Percentiles rank a stretch among this genome's conserved stretches.
These are phyloP conservation scores for Micropoecilia bifurca DNA, from an alignment of 2,797 vertebrate species.

Conservation along the genomic window DNA sequence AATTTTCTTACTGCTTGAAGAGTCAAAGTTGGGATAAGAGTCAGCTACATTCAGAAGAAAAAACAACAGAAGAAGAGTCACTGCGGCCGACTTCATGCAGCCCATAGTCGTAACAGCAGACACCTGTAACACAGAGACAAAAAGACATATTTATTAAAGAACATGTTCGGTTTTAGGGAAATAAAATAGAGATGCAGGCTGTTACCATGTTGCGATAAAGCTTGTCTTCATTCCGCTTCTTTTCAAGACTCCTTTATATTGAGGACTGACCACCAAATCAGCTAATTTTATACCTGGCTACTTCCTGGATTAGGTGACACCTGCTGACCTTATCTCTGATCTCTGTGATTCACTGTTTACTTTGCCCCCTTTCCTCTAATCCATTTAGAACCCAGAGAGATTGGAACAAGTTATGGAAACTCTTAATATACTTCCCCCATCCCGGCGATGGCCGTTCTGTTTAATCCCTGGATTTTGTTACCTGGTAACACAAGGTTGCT, in stretches of 20 bases:
- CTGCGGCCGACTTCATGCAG: slow-evolving; percentile 84
- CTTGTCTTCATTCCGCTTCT: slow-evolving; percentile 50
- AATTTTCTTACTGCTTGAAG: slow-evolving; percentile 80
- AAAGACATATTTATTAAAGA: slow-evolving; percentile 23
- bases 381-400: slow-evolving; percentile 61
- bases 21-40: slow-evolving; percentile 86
- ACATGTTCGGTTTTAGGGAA: slow-evolving; percentile 12
- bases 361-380: slow-evolving; percentile 64
- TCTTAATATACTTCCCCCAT: slow-evolving; percentile 64
- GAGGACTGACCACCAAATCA: slow-evolving; percentile 16
- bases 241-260: slow-evolving; percentile 35
- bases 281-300: slow-evolving; percentile 72
- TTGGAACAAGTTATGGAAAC: slow-evolving; percentile 57
- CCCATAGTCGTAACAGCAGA: slow-evolving; percentile 77
- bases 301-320: slow-evolving; percentile 66
- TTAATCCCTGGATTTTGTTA: slow-evolving; percentile 68
- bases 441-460: slow-evolving; percentile 55
- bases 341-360: slow-evolving; percentile 55
- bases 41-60: slow-evolving; percentile 87
- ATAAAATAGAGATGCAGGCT: background rate
- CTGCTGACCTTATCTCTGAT: slow-evolving; percentile 74
- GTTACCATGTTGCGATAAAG: slow-evolving; percentile 60
- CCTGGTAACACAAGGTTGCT: slow-evolving; percentile 63
- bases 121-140: slow-evolving; percentile 47
- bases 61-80: slow-evolving; percentile 83